Conservation (phyloP, 2,797 vertebrate species). For the Sorex maritimensis region DNA sequence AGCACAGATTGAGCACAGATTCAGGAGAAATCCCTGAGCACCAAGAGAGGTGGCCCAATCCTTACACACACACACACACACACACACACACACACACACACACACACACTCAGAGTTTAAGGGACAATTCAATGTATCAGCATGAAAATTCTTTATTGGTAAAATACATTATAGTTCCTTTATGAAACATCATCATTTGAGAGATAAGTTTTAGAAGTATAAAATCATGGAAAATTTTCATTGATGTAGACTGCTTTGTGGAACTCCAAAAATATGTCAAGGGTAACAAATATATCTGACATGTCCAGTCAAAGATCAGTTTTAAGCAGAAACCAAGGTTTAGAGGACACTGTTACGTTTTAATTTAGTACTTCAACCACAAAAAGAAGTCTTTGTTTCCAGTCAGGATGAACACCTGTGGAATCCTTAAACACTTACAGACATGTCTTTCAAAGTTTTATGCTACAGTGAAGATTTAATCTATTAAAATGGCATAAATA, state of each 20-base stretch:
- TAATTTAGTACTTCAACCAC: conserved; percentile 85
- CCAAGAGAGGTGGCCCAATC: too few species aligned
- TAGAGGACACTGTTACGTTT: conserved; percentile 85
- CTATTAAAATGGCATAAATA: conserved; percentile 91
- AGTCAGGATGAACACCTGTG: conserved; percentile 90
- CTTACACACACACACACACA: too few species aligned
- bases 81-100: too few species aligned
- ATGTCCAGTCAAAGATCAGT: conserved; percentile 87
- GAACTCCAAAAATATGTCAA: conserved; percentile 83
- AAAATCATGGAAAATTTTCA: conserved; percentile 74
- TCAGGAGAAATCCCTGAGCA: too few species aligned
- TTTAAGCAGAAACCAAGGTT: conserved; percentile 84
- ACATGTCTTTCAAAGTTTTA: conserved; percentile 89
- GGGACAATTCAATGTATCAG: conserved; percentile 35
- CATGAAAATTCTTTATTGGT: conserved; percentile 52
- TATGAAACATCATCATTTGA: conserved; percentile 67
- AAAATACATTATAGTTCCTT: conserved; percentile 66
- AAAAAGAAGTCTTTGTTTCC: conserved; percentile 90
- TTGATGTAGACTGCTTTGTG: conserved; percentile 58
- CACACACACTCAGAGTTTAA: neutral
- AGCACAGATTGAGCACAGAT: too few species aligned
- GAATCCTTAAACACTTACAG: conserved; percentile 90
- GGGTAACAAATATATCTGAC: conserved; percentile 87
- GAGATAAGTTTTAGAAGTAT: conserved; percentile 80
- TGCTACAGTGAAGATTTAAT: conserved; percentile 91